These are phyloP conservation scores for Leuciscus idus DNA, from an alignment of 2,113 vertebrate species.

Conservation along the genomic window DNA sequence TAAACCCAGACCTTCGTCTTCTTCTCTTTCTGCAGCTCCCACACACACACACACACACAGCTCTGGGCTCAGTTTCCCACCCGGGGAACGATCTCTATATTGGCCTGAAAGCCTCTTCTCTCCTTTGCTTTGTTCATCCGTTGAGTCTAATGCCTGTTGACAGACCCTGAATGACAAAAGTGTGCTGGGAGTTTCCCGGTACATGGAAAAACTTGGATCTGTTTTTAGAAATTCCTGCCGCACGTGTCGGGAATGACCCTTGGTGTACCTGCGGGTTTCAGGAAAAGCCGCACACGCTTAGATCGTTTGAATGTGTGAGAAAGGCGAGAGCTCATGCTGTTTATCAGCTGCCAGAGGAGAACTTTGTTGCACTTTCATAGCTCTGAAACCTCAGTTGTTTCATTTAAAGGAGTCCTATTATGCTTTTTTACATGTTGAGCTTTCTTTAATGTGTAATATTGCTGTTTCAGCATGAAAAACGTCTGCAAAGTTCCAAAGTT, in stretches of 20 bases:
- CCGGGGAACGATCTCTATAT: constrained; percentile 45
- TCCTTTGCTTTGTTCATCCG: constrained; percentile 50
- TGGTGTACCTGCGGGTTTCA: constrained; percentile 17
- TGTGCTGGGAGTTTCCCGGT: constrained; percentile 51
- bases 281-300: neutral
- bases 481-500: no score
- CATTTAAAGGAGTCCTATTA: neutral
- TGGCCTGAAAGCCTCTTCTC: constrained; percentile 44
- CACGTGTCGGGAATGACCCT: constrained; percentile 23
- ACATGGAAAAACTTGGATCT: constrained; percentile 40
- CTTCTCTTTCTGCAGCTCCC: constrained; percentile 7
- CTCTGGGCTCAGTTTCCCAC: constrained; percentile 37
- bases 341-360: constrained; percentile 1
- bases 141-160: constrained; percentile 54
- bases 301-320: neutral
- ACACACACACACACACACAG: constrained; percentile 15
- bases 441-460: no score
- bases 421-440: no score
- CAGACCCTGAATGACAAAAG: constrained; percentile 43
- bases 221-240: constrained; percentile 36
- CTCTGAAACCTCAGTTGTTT: neutral
- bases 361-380: neutral
- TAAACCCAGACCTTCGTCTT: neutral
- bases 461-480: no score
- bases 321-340: neutral